Base-by-base conservation (phyloP, 1,140 invertebrate species). In the Notospermus geniculatus region DNA sequence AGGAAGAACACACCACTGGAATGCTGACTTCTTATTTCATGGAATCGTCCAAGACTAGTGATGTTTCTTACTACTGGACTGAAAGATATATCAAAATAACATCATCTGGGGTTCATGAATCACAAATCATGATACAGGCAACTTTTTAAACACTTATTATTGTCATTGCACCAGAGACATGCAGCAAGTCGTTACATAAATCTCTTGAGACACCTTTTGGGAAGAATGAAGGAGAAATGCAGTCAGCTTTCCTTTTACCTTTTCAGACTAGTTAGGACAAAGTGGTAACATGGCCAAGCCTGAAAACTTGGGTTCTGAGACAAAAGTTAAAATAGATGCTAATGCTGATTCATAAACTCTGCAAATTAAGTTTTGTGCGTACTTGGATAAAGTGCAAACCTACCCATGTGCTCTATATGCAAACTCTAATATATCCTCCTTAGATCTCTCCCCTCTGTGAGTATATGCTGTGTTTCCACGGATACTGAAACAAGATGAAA, bases 401-500 rank as follows among this genome's bases (percentile, higher is more conserved):
- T 74, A 84, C 45, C 93, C 92, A 63, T 88, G 87, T 84, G 97
- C 90, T 75, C 94, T 85, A 59, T 89, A 79, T 11, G 92, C 93
- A 87, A 97, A 99, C 71, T 94, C 91, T 0, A 98, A 86, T 67
- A 99, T 91, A 65, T 95, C 92, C 64, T 97, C 91, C 73, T 90
- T 90, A 25, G 87, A 87, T 71, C 95, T 85, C 70, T 98, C 97
- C 2, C 95, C 96, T 72, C 87, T 84, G 77, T 93, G 98, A 41
- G 87, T 86, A 80, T 90, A 89, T 59, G 87, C 85, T 63, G 88
- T 85, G 60, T 91, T 88, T 54, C 91, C 91, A 46, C n/a, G 19
- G 27, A 46, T 19, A 9, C 32, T 30, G n/a, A 55, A 55, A 29
- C 17, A 55, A 30, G 5, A 25, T 5, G 7, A 55, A 55, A 9